These are phyloP conservation scores for Notothenia coriiceps DNA, from an alignment of 2,113 vertebrate species.

Conservation along the genomic window DNA sequence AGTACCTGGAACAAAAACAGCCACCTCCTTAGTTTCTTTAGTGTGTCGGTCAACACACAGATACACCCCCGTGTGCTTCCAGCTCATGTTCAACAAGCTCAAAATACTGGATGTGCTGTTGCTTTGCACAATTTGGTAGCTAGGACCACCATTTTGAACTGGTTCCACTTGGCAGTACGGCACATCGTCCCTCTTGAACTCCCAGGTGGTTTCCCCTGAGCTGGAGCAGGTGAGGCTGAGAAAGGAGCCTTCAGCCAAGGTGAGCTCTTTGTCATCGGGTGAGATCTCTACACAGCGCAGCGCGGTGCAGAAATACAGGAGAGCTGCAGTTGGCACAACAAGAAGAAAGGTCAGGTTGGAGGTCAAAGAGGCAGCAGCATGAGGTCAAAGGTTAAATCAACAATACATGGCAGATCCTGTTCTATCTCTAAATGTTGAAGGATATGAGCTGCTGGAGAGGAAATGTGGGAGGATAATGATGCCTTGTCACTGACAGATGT, in stretches of 20 bases:
- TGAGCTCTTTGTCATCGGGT: slow-evolving; percentile 79
- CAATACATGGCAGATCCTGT: slow-evolving; percentile 69
- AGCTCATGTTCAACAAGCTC: slow-evolving; percentile 84
- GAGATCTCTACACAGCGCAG: slow-evolving; percentile 78
- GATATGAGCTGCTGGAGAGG: slow-evolving; percentile 60
- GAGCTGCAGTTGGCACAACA: slow-evolving; percentile 71
- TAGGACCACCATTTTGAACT: slow-evolving; percentile 21
- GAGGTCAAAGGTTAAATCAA: slow-evolving; percentile 75
- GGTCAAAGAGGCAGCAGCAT: slow-evolving; percentile 43
- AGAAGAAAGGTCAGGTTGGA: slow-evolving; percentile 41
- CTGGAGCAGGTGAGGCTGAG: slow-evolving; percentile 87
- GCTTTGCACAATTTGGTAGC: slow-evolving; percentile 24
- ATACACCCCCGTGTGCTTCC: slow-evolving; percentile 90
- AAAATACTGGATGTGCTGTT: slow-evolving; percentile 80
- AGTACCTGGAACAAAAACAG: slow-evolving; percentile 93
- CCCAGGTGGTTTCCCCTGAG: slow-evolving; percentile 81
- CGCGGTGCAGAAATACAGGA: slow-evolving; percentile 69
- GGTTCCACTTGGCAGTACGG: slow-evolving; percentile 54
- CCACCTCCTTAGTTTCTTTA: slow-evolving; percentile 80
- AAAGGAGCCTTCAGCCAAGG: slow-evolving; percentile 85
- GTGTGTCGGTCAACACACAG: slow-evolving; percentile 77
- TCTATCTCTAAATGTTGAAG: slow-evolving; percentile 63
- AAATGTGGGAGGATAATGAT: slow-evolving; percentile 46
- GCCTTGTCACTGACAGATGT: slow-evolving; percentile 52
- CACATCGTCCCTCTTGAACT: slow-evolving; percentile 70